These are phyloP conservation scores for Lampris incognitus DNA, from an alignment of 2,113 vertebrate genomes.

Conservation along the genomic window DNA sequence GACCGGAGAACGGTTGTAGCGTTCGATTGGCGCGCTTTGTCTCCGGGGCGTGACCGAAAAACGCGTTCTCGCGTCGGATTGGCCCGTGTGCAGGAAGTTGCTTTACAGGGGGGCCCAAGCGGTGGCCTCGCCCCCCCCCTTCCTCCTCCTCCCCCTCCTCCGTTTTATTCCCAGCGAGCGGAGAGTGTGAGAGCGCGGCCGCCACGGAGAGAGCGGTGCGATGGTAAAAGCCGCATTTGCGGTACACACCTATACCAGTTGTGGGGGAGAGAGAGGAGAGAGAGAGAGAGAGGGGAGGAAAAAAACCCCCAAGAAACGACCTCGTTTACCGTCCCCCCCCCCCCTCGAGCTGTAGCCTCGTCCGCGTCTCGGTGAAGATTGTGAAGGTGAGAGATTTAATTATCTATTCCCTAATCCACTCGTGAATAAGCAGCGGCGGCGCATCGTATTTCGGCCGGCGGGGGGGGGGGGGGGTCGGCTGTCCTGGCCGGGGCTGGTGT, in stretches of 20 bases:
- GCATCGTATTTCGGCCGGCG: constrained; percentile 71
- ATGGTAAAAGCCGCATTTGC: constrained; percentile 86
- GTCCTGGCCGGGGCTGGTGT: constrained; percentile 68
- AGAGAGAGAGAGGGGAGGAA: constrained; percentile 36
- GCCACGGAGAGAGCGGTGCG: constrained; percentile 71
- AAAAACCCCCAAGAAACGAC: constrained; percentile 55
- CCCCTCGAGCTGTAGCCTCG: constrained; percentile 56
- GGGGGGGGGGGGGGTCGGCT: constrained; percentile 57
- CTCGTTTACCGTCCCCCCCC: constrained; percentile 32
- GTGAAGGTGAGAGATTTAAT: constrained; percentile 79
- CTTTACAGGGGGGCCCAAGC: constrained; percentile 55
- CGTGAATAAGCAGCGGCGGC: constrained; percentile 53
- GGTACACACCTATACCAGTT: constrained; percentile 72
- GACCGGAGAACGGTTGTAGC: constrained; percentile 21
- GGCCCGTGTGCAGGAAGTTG: constrained; percentile 67
- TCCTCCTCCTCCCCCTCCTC: constrained; percentile 64
- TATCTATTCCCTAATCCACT: constrained; percentile 67
- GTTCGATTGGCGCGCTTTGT: constrained; percentile 60
- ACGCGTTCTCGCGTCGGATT: constrained; percentile 47
- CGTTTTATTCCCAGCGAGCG: constrained; percentile 75
- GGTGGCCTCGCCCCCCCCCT: constrained; percentile 70
- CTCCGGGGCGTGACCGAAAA: constrained; percentile 20
- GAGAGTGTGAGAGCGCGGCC: constrained; percentile 75
- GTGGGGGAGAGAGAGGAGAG: no score
- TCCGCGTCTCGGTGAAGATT: constrained; percentile 62